phyloP scores from a whole-genome alignment of 2,113 vertebrate genomes.

The Cyprinodon brontotheroides region DNA sequence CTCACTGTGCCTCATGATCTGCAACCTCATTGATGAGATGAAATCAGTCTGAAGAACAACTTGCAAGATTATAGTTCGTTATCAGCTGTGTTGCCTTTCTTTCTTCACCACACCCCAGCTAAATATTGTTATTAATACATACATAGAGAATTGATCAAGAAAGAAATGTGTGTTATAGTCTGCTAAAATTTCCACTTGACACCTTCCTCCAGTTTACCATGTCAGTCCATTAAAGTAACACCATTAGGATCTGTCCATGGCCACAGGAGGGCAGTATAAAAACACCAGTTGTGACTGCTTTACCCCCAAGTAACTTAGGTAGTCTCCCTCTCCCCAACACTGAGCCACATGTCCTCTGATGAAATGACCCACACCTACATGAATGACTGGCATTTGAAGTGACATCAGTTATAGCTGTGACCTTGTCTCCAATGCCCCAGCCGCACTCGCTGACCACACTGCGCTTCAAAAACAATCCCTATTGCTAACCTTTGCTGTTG shows the following conservation, averaged over 20 bases:
- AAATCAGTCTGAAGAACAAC: constrained; percentile 24
- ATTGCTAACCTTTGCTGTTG: background rate
- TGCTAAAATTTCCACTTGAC: background rate
- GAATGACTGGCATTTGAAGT: constrained; percentile 45
- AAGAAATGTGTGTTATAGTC: no score
- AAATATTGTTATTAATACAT: background rate
- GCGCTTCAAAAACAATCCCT: constrained; percentile 16
- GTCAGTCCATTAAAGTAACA: constrained; percentile 7
- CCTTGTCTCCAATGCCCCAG: constrained; percentile 18
- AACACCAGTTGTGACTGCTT: constrained; percentile 2
- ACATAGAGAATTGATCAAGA: no score
- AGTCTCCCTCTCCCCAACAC: constrained; percentile 9
- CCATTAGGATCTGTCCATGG: constrained; percentile 40
- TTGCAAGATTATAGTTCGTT: constrained; percentile 26
- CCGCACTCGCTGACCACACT: constrained; percentile 8
- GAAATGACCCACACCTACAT: constrained; percentile 21
- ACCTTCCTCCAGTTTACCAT: background rate
- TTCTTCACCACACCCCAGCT: background rate
- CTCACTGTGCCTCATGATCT: background rate
- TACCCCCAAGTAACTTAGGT: constrained; percentile 42
- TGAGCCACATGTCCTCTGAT: constrained; percentile 7
- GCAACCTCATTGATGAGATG: constrained; percentile 8
- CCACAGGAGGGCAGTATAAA: constrained; percentile 67
- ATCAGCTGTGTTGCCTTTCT: constrained; percentile 27
- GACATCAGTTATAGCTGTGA: constrained; percentile 39